Percentiles rank a stretch among this genome's conserved stretches.
These are phyloP conservation scores for Xanthorhoe designata DNA, from an alignment of 2,888 invertebrate species.

Conservation along the genomic window DNA sequence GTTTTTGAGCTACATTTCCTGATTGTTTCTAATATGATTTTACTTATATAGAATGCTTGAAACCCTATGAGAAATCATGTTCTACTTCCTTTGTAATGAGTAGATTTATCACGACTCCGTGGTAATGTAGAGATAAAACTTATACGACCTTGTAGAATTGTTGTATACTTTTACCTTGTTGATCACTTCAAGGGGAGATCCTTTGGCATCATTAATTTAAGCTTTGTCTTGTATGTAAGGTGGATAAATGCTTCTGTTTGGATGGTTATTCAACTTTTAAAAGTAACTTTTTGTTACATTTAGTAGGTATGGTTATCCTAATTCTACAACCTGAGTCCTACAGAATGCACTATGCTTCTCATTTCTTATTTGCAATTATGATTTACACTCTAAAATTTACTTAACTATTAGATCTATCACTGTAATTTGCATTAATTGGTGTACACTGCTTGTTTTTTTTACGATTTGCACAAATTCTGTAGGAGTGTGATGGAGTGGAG, in stretches of 20 bases:
- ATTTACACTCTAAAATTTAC: slow-evolving; percentile 42
- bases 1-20: slow-evolving; percentile 46
- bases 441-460: slow-evolving; percentile 65
- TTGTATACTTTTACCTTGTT: slow-evolving; percentile 23
- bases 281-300: not conserved
- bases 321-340: slow-evolving; percentile 36
- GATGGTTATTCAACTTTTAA: not conserved
- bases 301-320: slow-evolving; percentile 16
- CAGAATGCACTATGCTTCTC: slow-evolving; percentile 65
- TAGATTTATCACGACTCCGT: slow-evolving; percentile 18
- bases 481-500: slow-evolving; percentile 75
- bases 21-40: slow-evolving; percentile 26
- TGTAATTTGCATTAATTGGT: slow-evolving; percentile 22
- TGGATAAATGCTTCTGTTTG: slow-evolving; percentile 25
- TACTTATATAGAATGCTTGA: slow-evolving; percentile 28
- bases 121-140: slow-evolving; percentile 29
- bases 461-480: slow-evolving; percentile 64
- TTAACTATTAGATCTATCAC: slow-evolving; percentile 26
- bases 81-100: slow-evolving; percentile 20
- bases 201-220: slow-evolving; percentile 26
- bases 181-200: slow-evolving; percentile 49
- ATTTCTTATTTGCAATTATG: slow-evolving; percentile 52
- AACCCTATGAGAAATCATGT: slow-evolving; percentile 19
- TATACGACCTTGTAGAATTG: slow-evolving; percentile 33
- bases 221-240: slow-evolving; percentile 21